Base-by-base conservation (phyloP, 2,113 vertebrate species). In the Eonycteris spelaea region DNA sequence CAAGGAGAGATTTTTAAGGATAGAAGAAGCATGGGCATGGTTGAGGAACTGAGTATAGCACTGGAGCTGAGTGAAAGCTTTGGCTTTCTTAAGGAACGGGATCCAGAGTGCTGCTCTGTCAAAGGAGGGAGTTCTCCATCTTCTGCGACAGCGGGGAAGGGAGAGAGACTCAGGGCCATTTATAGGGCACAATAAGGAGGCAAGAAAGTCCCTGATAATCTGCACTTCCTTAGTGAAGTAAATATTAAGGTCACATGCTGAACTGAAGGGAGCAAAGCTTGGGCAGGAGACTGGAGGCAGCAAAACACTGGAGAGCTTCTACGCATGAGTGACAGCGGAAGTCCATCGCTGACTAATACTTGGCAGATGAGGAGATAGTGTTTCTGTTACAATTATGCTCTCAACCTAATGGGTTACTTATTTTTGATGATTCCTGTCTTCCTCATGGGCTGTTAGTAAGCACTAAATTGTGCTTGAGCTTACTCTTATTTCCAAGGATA, bases 401-500 rank as follows among this genome's bases (percentile, higher is more conserved):
- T 82, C 77, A 30, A 26, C 61, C 57, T 96, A 92, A 96, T 92
- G 82, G 55, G 67, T 71, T 57, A 13, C 75, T 96, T 94, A 86
- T 28, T 91, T 92, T 78, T 94, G 70, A 95, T 96, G 93, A 96
- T 85, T 78, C 55, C 14, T 83, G 48, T 67, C 93, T 91, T 92
- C n/a, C 67, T 95, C 85, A 78, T 9, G 43, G 83, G 94, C 77
- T 96, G 68, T 86, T 93, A 94, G 83, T 67, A 93, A 91, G 96
- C 73, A 53, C 28, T 94, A 97, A 94, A 83, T 40, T 94, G 68
- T 79, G 95, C 19, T 86, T 93, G 77, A 88, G 77, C 57, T 95
- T 65, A 53, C 77, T 86, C 86, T 89, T 77, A 74, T 89, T 92
- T 95, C 96, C 88, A 65, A 86, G 61, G 88, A 43, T 97, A 96